These are phyloP conservation scores for Zonitis immaculata DNA, from an alignment of 2,888 invertebrate species.

Conservation along the genomic window DNA sequence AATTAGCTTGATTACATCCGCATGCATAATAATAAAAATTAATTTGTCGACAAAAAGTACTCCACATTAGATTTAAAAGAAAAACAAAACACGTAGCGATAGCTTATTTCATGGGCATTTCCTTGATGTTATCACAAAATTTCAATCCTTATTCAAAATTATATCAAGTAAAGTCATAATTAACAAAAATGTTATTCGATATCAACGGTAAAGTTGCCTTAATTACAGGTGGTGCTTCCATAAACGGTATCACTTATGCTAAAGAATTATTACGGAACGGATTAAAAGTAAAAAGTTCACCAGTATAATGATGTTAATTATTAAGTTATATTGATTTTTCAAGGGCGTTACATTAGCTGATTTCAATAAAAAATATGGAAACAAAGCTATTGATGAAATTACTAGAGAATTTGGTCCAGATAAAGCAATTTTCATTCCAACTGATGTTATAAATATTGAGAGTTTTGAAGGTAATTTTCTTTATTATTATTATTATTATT, in stretches of 20 bases:
- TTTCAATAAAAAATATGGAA: constrained; percentile 45
- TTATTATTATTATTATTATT: constrained; percentile 21
- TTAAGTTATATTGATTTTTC: constrained; percentile 2
- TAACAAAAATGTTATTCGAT: constrained; percentile 5
- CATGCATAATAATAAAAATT: no score
- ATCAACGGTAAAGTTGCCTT: constrained; percentile 30
- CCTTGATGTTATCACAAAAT: no score
- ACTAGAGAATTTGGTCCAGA: constrained; percentile 60
- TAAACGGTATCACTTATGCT: constrained; percentile 28
- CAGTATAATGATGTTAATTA: constrained; percentile 11
- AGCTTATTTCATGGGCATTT: no score
- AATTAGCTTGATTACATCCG: no score
- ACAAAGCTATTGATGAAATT: constrained; percentile 57
- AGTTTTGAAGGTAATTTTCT: constrained; percentile 60
- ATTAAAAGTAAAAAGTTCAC: constrained; percentile 7
- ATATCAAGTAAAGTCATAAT: no score
- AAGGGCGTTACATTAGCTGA: constrained; percentile 27
- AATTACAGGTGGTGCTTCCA: constrained; percentile 32
- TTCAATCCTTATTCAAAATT: no score
- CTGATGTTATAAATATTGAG: constrained; percentile 67
- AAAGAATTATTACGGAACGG: constrained; percentile 27
- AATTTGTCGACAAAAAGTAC: no score
- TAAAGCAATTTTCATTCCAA: constrained; percentile 61
- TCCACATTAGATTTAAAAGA: no score
- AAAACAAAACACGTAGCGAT: no score